Evolutionary conservation across 2,888 invertebrate genomes (phyloP).

Genomic region (Calameuta idolon): DNA sequence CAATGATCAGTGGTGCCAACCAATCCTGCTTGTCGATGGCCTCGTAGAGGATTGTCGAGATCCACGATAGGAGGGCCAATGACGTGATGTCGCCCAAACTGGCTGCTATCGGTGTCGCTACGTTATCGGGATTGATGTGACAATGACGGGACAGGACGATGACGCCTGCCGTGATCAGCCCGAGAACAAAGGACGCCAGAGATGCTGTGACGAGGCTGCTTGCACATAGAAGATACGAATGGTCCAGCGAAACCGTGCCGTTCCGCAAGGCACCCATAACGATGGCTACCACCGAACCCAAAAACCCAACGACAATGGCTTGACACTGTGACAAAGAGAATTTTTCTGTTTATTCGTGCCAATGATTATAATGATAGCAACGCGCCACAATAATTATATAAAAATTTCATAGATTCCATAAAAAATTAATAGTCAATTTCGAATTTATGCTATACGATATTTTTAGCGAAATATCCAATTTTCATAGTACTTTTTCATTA

Average conservation of each 20-base stretch:
- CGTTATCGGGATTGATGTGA: constrained; percentile 83
- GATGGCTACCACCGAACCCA: constrained; percentile 78
- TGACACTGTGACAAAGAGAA: constrained; percentile 69
- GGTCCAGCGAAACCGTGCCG: constrained; percentile 74
- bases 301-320: constrained; percentile 79
- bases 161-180: constrained; percentile 78
- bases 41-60: constrained; percentile 72
- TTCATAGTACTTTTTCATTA: background rate
- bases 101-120: constrained; percentile 85
- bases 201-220: constrained; percentile 82
- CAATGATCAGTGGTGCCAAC: constrained; percentile 75
- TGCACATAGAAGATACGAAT: constrained; percentile 79
- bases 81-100: constrained; percentile 84
- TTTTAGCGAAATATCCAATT: background rate
- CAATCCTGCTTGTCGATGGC: constrained; percentile 73
- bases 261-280: constrained; percentile 76
- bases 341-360: background rate
- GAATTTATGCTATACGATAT: background rate
- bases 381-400: background rate
- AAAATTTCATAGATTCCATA: no score
- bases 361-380: background rate
- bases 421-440: background rate
- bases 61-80: constrained; percentile 72
- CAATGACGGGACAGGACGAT: constrained; percentile 77
- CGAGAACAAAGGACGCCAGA: constrained; percentile 79